Evolutionary conservation across 1,140 invertebrate species (phyloP), one percentile per base, ranked within the genome.

Genomic region (Plectrocnemia conspersa): DNA sequence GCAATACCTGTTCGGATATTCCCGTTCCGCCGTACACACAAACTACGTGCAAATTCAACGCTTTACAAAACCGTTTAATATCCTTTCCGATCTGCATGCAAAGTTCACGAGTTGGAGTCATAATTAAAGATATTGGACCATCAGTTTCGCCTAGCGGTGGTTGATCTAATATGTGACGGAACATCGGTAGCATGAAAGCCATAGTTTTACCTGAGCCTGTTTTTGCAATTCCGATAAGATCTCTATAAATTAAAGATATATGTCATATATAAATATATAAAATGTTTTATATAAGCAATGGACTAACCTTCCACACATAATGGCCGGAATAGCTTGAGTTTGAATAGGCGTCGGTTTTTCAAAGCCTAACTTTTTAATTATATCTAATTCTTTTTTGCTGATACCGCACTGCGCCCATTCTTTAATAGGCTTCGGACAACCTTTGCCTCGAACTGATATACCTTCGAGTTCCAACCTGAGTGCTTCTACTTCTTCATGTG

Each of bases 31-130:
- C 97, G 68, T 99, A 99, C 0, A 99, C 97, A 68, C 96, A 98
- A 0, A 97, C 96, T 1, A 90, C 89, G 19, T 87, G 81, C 25
- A 99, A 70, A 7, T 83, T 83, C 2, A 97, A 72, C 0, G 87
- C 84, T 66, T 96, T 97, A 0, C 90, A 88, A 68, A 99, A 99
- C 67, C 93, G 96, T 52, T 89, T 91, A 36, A 93, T 94, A 66
- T 99, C 97, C 64, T 94, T 91, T 21, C 93, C 92, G 56, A 99
- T 99, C 73, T 99, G 97, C 87, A 99, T 94, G 62, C 97, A 98
- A 0, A 99, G 76, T 68, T 99, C 97, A 60, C 97, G 79, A 0
- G 97, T 99, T 0, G 97, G 97, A 0, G 95, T 94, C 93, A 99
- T 95, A 33, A 99, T 94, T 5, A 99, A 79, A 1, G 89, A 81